These are phyloP conservation scores for Lophura nycthemera DNA, from an alignment of 2,113 vertebrate species.

Conservation along the genomic window DNA sequence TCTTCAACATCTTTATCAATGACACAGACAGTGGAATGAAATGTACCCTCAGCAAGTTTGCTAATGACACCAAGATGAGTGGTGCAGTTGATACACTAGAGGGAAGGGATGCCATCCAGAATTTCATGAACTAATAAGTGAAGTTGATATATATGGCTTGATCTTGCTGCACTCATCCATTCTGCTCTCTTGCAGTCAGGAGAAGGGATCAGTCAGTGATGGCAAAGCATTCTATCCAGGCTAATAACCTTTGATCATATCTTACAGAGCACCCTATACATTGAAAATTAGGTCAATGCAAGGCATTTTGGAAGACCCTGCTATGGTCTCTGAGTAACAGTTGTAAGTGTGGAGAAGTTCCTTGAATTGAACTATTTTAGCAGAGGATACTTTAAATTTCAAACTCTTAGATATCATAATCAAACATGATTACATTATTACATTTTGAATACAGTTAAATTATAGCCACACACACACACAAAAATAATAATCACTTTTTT, in stretches of 20 bases:
- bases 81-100: too few relatives aligned
- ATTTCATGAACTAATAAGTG: neutral
- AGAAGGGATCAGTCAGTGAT: neutral
- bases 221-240: neutral
- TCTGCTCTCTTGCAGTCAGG: neutral
- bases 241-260: neutral
- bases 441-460: neutral
- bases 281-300: neutral
- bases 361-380: neutral
- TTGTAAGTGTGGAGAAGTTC: neutral
- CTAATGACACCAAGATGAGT: too few relatives aligned
- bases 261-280: neutral
- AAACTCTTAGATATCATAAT: neutral
- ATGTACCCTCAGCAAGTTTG: too few relatives aligned
- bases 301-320: neutral
- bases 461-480: too few relatives aligned
- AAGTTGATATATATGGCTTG: neutral
- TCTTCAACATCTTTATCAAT: too few relatives aligned
- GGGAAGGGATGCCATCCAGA: too few relatives aligned
- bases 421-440: neutral
- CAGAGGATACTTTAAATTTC: neutral
- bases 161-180: fast-evolving
- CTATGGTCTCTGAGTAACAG: neutral
- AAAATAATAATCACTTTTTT: neutral
- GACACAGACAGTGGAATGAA: too few relatives aligned